These are phyloP conservation scores for Argentina silus DNA, from an alignment of 2,797 vertebrate genomes.

Conservation along the genomic window DNA sequence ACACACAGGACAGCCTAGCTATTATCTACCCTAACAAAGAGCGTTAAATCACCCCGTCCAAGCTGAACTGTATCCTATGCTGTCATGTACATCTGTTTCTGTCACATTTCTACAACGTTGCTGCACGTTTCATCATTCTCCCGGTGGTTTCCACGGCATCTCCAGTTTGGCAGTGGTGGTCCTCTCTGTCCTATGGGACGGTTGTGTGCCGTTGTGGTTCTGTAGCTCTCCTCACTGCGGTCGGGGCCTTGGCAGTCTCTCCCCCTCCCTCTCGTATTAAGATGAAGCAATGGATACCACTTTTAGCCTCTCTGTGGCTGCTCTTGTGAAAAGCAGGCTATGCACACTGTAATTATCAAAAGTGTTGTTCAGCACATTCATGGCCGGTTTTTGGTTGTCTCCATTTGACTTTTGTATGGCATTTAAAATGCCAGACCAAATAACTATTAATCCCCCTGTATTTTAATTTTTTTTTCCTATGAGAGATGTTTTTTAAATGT, in stretches of 20 bases:
- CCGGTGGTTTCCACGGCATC: slow-evolving; percentile 12
- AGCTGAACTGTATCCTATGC: background rate
- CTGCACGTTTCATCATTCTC: slow-evolving; percentile 19
- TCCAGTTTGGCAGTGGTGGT: slow-evolving; percentile 2
- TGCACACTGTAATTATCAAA: slow-evolving; percentile 63
- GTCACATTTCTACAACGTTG: background rate
- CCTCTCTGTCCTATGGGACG: slow-evolving; percentile 18
- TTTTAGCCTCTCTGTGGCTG: slow-evolving; percentile 44
- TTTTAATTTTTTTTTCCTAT: background rate
- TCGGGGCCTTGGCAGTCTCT: slow-evolving; percentile 23
- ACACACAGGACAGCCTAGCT: background rate
- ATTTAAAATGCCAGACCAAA: slow-evolving; percentile 15
- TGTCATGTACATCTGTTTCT: slow-evolving; percentile 23
- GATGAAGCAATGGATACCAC: slow-evolving; percentile 58
- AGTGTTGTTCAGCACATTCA: slow-evolving; percentile 59
- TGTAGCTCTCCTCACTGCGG: slow-evolving; percentile 49
- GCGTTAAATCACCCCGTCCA: background rate
- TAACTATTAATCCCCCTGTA: background rate
- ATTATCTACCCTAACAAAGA: slow-evolving; percentile 2
- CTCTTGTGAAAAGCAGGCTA: slow-evolving; percentile 43
- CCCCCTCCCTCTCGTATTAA: slow-evolving; percentile 30
- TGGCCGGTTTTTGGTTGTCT: slow-evolving; percentile 34
- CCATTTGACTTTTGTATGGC: slow-evolving; percentile 12
- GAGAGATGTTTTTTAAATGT: background rate
- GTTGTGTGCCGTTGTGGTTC: slow-evolving; percentile 1